These are phyloP conservation scores for Xenopus petersii DNA, from an alignment of 2,797 vertebrate species.

Conservation along the genomic window DNA sequence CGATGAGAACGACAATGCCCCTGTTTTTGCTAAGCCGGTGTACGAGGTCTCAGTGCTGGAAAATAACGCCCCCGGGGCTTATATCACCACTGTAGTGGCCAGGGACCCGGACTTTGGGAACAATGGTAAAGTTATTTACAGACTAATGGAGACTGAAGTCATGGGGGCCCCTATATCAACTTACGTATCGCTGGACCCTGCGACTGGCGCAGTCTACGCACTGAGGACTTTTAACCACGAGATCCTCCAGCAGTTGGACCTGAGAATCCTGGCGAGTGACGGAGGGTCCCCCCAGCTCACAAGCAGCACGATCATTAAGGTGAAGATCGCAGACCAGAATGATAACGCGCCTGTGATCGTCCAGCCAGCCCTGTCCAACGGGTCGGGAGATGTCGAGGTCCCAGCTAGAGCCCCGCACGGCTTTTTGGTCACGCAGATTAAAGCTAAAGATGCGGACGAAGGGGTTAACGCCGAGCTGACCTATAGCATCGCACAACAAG, in stretches of 20 bases:
- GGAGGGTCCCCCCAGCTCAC: conserved; percentile 87
- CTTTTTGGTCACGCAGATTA: conserved; percentile 82
- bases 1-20: conserved; percentile 91
- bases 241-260: conserved; percentile 80
- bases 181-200: conserved; percentile 87
- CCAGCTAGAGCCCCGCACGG: conserved; percentile 80
- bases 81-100: conserved; percentile 81
- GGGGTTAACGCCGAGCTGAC: conserved; percentile 82
- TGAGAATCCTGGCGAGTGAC: conserved; percentile 85
- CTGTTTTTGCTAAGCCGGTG: conserved; percentile 74
- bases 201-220: conserved; percentile 87
- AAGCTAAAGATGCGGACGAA: conserved; percentile 85
- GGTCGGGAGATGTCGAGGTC: conserved; percentile 81
- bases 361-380: conserved; percentile 79
- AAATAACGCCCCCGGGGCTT: conserved; percentile 86
- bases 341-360: conserved; percentile 85
- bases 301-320: conserved; percentile 78
- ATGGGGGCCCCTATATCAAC: conserved; percentile 82
- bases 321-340: conserved; percentile 90
- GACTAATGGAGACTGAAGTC: conserved; percentile 78
- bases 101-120: conserved; percentile 80
- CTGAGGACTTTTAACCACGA: conserved; percentile 93
- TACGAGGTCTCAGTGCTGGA: conserved; percentile 83
- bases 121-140: conserved; percentile 85
- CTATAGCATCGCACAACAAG: conserved; percentile 79